Conservation (phyloP, 2,113 vertebrate genomes). For the Leptocoma aspasia region DNA sequence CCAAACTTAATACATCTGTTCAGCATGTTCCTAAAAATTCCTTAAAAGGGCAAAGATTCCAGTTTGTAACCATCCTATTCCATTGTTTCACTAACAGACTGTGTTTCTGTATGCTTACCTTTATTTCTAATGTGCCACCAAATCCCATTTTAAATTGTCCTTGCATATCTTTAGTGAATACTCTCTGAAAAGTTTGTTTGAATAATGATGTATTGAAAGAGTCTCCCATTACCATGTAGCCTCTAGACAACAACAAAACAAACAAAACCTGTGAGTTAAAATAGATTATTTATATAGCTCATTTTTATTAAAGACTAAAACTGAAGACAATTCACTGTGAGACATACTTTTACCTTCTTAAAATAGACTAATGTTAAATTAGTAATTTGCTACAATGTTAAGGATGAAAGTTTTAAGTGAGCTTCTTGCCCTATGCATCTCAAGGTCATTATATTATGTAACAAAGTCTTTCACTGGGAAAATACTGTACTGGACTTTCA, state of each 20-base stretch:
- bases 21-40: neutral
- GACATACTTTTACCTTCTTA: neutral
- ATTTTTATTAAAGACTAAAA: neutral
- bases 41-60: neutral
- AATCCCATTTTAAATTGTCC: slow-evolving; percentile 97
- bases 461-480: neutral
- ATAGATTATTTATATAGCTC: neutral
- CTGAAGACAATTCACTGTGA: neutral
- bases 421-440: neutral
- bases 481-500: neutral
- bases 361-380: neutral
- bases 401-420: neutral
- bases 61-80: neutral
- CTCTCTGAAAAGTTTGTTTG: slow-evolving; percentile 97
- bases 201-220: slow-evolving; percentile 98
- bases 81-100: neutral
- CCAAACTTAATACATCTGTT: neutral
- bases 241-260: slow-evolving; percentile 71
- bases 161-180: slow-evolving; percentile 93
- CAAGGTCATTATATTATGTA: neutral
- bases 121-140: slow-evolving; percentile 93
- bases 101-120: slow-evolving; percentile 76
- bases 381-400: neutral
- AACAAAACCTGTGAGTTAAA: neutral
- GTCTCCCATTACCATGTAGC: slow-evolving; percentile 98